phyloP scores from a whole-genome alignment of 2,113 vertebrate genomes.

The Saccopteryx bilineata region DNA sequence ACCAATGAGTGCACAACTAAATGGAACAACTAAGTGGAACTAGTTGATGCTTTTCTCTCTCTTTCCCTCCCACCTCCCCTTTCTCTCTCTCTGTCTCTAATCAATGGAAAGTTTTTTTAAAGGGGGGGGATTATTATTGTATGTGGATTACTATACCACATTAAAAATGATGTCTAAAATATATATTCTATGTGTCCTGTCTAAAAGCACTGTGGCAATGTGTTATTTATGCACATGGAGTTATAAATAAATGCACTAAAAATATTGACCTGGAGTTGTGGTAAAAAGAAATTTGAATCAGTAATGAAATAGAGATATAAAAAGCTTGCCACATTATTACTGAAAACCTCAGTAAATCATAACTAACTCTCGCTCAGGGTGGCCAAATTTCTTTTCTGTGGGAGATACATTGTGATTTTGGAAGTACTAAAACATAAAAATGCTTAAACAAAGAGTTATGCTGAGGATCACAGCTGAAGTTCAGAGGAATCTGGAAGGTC shows the following conservation, averaged over 20 bases:
- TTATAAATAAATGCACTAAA: not conserved
- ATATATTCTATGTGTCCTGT: not conserved
- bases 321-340: not conserved
- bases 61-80: too few species aligned
- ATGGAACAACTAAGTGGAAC: too few species aligned
- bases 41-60: too few species aligned
- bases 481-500: not conserved
- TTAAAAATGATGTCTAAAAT: not conserved
- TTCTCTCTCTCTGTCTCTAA: too few species aligned
- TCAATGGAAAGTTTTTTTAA: too few species aligned
- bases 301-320: not conserved
- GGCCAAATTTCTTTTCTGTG: slow-evolving; percentile 6
- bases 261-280: not conserved
- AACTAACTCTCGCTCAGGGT: not conserved
- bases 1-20: too few species aligned
- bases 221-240: not conserved
- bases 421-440: not conserved
- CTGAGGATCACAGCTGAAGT: not conserved
- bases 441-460: not conserved
- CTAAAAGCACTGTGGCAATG: not conserved
- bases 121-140: not conserved
- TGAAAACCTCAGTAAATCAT: not conserved
- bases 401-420: not conserved
- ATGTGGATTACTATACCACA: not conserved
- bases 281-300: not conserved